These are phyloP conservation scores for Morbakka virulenta DNA, from an alignment of 30 jellyfish, hydroid and myxozoan genomes.

Conservation along the genomic window DNA sequence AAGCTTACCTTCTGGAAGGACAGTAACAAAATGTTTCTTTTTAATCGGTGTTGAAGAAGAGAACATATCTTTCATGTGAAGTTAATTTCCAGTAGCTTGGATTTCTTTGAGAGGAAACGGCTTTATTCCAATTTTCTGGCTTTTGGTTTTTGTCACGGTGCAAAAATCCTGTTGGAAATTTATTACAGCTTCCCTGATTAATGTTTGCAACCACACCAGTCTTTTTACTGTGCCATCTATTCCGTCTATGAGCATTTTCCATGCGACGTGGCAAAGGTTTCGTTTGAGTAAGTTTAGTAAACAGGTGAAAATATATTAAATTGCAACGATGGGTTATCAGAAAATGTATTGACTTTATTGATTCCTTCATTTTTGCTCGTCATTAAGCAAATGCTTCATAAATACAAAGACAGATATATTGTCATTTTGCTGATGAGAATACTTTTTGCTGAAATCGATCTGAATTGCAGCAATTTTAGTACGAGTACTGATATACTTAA, in stretches of 20 bases:
- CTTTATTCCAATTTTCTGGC: neutral
- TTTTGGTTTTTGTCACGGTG: neutral
- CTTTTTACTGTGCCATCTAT: conserved; percentile 15
- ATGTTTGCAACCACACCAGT: conserved; percentile 14
- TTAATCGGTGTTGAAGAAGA: neutral
- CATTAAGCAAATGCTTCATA: neutral
- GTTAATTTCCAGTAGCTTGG: neutral
- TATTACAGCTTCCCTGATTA: neutral
- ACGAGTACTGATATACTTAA: no score
- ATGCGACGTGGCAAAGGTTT: conserved; percentile 11
- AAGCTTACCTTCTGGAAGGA: neutral
- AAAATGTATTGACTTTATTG: neutral
- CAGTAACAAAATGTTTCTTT: conserved; percentile 16
- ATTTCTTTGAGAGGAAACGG: conserved; percentile 2
- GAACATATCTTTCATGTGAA: conserved; percentile 3
- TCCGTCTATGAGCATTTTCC: conserved; percentile 16
- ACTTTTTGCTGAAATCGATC: no score
- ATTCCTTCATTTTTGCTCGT: neutral
- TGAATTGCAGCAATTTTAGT: no score
- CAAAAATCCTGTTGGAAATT: conserved; percentile 2
- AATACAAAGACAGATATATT: conserved; percentile 3
- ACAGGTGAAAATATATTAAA: conserved; percentile 11
- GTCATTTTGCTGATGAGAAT: no score
- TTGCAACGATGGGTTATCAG: conserved; percentile 18
- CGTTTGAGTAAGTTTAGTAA: neutral